Evolutionary conservation across 2,888 invertebrate genomes (phyloP).

Genomic region (Dolichomitus sp.): DNA sequence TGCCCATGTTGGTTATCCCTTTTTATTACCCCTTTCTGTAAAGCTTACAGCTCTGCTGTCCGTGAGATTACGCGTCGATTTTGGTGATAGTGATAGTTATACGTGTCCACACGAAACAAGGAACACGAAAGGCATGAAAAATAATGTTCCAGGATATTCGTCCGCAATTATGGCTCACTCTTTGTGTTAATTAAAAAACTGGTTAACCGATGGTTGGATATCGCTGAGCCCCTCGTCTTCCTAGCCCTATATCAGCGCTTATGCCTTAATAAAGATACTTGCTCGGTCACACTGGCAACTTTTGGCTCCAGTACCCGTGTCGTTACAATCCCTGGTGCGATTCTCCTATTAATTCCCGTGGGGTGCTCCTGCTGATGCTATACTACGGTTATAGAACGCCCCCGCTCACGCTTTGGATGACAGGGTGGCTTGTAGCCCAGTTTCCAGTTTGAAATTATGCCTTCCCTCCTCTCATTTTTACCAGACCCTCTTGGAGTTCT

Average conservation of each 20-base stretch:
- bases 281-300: constrained; percentile 63
- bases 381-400: constrained; percentile 51
- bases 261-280: constrained; percentile 67
- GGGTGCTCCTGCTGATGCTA: constrained; percentile 43
- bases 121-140: not conserved
- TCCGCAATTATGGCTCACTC: not conserved
- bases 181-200: constrained; percentile 52
- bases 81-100: not conserved
- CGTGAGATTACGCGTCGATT: constrained; percentile 27
- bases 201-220: constrained; percentile 63
- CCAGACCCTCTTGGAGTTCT: constrained; percentile 22
- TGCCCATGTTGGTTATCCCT: constrained; percentile 24
- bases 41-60: not conserved
- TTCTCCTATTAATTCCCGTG: constrained; percentile 66
- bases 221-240: constrained; percentile 38
- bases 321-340: constrained; percentile 61
- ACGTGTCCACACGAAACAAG: constrained; percentile 1
- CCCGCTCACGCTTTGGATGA: constrained; percentile 48
- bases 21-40: constrained; percentile 22
- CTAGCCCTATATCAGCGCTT: constrained; percentile 65
- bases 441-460: constrained; percentile 67
- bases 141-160: constrained; percentile 14
- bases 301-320: constrained; percentile 52
- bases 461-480: constrained; percentile 59
- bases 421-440: constrained; percentile 67